Base-by-base conservation (phyloP, 2,888 invertebrate genomes). In the Vesta saturnalis region DNA sequence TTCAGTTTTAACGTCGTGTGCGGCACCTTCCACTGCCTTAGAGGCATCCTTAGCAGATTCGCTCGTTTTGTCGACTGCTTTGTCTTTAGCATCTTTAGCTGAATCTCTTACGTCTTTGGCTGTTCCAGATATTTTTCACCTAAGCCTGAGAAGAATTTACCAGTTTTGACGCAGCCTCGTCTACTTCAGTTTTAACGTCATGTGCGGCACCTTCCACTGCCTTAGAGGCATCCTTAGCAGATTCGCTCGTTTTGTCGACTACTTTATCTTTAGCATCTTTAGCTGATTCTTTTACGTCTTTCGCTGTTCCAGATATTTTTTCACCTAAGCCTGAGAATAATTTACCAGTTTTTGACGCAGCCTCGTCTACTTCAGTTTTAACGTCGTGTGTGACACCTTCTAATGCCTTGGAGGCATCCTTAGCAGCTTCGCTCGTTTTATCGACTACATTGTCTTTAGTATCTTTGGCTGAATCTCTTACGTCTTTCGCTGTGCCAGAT, bases 11-110 rank as follows among this genome's bases (percentile, higher is more conserved):
- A 8, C 23, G 23, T 23, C 23, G 23, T 23, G 23, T 5, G 23
- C 23, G 23, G 8, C 23, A 23, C 23, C 23, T 23, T 23, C 8
- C 8, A 23, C 23, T 23, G 23, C 3, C 8, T 23, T 8, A 23
- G 23, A 23, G 3, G 8, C 23, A 8, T 23, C 23, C 3, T 22
- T 69, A 61, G 19, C 67, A 0, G 72, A 73, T 1, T 77, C 78
- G 0, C 76, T 73, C 0, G 71, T 52, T 5, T 64, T 72, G 12
- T 78, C 78, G 22, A 74, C 73, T 35, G 66, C 59, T 58, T 73
- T 72, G 47, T 77, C 76, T 35, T 70, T 72, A 19, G 74, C 70
- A 18, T 60, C 52, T 30, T 60, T 60, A 12, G 52, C 60, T 10
- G 19, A 19, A 22, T 60, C 49, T 22, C 21, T 46, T 16, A 61